Percentiles rank a stretch among this genome's conserved stretches.
Evolutionary conservation across 35 echinoderm and acorn worm genomes (phyloP).

Genomic region (Heliocidaris tuberculata): DNA sequence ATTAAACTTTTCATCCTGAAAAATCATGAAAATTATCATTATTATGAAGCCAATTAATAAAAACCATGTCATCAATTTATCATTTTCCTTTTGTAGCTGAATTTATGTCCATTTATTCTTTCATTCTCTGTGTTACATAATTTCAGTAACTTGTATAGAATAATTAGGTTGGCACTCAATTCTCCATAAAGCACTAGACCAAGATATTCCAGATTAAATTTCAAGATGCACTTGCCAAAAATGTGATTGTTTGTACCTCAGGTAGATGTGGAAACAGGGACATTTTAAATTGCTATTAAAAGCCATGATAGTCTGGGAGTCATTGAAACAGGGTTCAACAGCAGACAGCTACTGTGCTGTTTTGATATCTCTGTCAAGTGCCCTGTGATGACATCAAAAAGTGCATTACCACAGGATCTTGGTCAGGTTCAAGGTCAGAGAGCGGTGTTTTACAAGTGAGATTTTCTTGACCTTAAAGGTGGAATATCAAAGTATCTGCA

Average conservation of each 20-base stretch:
- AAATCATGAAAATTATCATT: no score
- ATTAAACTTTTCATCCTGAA: no score
- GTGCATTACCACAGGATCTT: slow-evolving; percentile 33
- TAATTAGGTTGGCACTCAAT: no score
- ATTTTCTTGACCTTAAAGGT: not conserved
- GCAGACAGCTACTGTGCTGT: not conserved
- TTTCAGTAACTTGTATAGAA: no score
- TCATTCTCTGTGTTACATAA: no score
- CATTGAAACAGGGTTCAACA: not conserved
- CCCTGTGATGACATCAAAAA: slow-evolving; percentile 27
- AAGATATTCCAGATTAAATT: not conserved
- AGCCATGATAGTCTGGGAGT: not conserved
- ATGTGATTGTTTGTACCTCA: not conserved
- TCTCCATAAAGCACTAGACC: no score
- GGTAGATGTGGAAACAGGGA: not conserved
- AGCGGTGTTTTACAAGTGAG: not conserved
- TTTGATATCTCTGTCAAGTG: slow-evolving; percentile 35
- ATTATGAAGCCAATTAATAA: no score
- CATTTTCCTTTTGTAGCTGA: no score
- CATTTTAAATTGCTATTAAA: slow-evolving; percentile 1
- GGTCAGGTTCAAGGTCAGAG: slow-evolving; percentile 10
- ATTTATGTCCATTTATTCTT: no score
- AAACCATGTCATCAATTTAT: no score
- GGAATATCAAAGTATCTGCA: not conserved
- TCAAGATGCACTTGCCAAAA: not conserved